Conservation (phyloP, 2,113 vertebrate genomes). For the Ondatra zibethicus region DNA sequence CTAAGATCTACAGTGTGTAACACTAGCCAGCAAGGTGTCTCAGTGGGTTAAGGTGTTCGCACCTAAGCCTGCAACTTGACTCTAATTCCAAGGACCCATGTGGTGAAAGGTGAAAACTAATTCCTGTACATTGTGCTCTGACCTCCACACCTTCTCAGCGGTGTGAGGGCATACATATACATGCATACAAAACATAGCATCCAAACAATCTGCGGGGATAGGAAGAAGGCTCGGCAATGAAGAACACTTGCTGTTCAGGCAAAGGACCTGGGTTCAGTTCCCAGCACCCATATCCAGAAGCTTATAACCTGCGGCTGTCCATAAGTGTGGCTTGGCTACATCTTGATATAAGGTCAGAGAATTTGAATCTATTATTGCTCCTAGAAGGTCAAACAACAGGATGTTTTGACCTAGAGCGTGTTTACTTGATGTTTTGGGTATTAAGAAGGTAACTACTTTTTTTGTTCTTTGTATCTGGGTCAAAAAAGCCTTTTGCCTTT, state of each 20-base stretch:
- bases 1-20: background rate
- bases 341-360: no score
- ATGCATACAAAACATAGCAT: background rate
- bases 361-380: no score
- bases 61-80: background rate
- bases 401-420: no score
- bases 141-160: background rate
- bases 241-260: background rate
- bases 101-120: background rate
- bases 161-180: no score
- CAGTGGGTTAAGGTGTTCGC: background rate
- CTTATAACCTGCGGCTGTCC: background rate
- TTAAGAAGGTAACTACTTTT: no score
- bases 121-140: background rate
- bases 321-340: no score
- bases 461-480: no score
- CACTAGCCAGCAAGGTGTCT: background rate
- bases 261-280: background rate
- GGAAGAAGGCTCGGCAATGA: no score
- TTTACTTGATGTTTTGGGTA: no score
- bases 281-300: background rate
- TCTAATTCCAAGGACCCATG: background rate
- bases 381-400: no score
- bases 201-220: background rate
- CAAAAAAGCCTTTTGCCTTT: no score